A percentile compares a stretch with the other conserved stretches of the same genome.
Conservation (phyloP, 2,113 vertebrate genomes). For the Sylvietta virens region DNA sequence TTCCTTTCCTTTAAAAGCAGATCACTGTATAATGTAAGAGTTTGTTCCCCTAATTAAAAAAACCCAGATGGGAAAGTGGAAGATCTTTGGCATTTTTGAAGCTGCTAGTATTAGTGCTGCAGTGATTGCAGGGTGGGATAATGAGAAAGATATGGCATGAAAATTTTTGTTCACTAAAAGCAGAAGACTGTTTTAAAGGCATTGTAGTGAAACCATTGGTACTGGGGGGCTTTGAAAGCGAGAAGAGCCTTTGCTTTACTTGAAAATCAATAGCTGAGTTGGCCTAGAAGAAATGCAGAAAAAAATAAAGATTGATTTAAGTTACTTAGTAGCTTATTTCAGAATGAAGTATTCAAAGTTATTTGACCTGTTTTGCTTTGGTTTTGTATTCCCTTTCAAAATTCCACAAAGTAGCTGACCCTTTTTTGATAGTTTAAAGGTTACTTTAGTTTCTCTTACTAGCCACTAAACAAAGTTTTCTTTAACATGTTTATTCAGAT, state of each 20-base stretch:
- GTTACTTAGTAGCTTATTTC: background rate
- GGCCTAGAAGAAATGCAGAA: background rate
- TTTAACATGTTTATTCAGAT: slow-evolving; percentile 84
- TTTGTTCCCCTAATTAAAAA: background rate
- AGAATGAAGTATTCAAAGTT: background rate
- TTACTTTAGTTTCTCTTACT: background rate
- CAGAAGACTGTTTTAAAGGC: background rate
- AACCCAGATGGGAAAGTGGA: background rate
- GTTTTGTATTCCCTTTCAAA: background rate
- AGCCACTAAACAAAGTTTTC: slow-evolving; percentile 39
- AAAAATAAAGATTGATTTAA: background rate
- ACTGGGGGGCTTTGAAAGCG: background rate
- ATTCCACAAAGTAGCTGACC: background rate
- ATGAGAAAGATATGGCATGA: background rate
- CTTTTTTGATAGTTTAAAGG: background rate
- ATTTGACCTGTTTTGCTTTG: background rate
- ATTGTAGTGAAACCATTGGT: background rate
- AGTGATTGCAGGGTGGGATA: background rate
- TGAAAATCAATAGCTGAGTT: background rate
- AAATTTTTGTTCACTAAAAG: background rate
- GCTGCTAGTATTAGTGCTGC: background rate
- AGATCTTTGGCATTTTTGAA: background rate
- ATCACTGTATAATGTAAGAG: background rate
- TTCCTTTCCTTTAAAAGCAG: background rate
- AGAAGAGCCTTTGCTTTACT: background rate